phyloP scores from a whole-genome alignment of 2,113 vertebrate genomes.

The Euleptes europaea region DNA sequence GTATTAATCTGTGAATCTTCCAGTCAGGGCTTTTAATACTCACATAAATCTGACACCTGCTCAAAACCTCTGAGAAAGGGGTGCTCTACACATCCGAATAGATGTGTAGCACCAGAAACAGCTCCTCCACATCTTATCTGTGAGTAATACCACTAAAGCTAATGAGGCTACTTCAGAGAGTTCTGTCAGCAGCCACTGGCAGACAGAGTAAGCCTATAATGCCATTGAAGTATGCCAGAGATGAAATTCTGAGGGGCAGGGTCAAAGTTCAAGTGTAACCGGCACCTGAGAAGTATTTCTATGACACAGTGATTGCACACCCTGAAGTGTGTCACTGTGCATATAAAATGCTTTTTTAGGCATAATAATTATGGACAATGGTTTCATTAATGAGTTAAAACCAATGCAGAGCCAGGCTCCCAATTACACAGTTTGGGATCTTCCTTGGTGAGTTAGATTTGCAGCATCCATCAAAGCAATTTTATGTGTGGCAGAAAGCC shows the following conservation, averaged over 20 bases:
- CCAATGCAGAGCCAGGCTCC: constrained; percentile 28
- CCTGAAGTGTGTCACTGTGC: constrained; percentile 31
- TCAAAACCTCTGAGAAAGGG: neutral
- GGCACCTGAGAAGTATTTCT: constrained; percentile 22
- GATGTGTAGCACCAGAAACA: neutral
- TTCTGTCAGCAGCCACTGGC: neutral
- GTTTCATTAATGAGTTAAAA: constrained; percentile 37
- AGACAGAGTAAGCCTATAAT: constrained; percentile 2
- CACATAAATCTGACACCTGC: neutral
- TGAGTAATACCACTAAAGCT: neutral
- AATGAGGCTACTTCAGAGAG: constrained; percentile 16
- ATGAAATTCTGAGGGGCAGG: constrained; percentile 26
- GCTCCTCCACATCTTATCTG: neutral
- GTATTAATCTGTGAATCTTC: neutral
- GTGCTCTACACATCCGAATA: neutral
- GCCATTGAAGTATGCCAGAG: constrained; percentile 12
- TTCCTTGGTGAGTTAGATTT: constrained; percentile 19
- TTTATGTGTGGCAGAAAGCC: neutral
- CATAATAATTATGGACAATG: constrained; percentile 28
- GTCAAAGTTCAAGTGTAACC: constrained; percentile 16
- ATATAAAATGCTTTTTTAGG: constrained; percentile 31
- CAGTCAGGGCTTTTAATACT: neutral
- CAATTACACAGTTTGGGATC: constrained; percentile 31
- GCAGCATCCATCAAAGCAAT: constrained; percentile 20
- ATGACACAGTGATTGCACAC: constrained; percentile 6